A percentile compares a stretch with the other conserved stretches of the same genome.
Evolutionary conservation across 2,888 invertebrate species (phyloP).

Genomic region (Drosophila mimica): DNA sequence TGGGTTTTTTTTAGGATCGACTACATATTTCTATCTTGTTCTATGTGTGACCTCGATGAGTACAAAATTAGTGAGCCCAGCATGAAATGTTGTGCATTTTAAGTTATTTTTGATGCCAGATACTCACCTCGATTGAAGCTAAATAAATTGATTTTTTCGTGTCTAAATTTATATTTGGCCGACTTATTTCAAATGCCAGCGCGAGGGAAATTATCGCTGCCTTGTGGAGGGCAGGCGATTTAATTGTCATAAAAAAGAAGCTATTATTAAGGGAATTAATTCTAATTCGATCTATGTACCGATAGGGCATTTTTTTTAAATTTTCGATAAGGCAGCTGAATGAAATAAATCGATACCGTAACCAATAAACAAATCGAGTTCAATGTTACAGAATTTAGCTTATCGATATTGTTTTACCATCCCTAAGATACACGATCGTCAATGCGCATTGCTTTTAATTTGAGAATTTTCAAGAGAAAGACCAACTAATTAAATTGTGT

Average conservation of each 20-base stretch:
- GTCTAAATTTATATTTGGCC: constrained; percentile 56
- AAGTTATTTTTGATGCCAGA: constrained; percentile 52
- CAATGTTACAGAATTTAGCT: neutral
- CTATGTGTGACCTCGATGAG: constrained; percentile 59
- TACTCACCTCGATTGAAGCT: constrained; percentile 53
- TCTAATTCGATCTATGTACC: neutral
- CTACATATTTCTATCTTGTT: constrained; percentile 12
- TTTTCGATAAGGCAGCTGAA: neutral
- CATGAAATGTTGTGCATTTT: constrained; percentile 55
- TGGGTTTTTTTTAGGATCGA: constrained; percentile 11
- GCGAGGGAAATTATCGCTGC: constrained; percentile 8
- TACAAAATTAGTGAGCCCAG: constrained; percentile 66
- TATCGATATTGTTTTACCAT: constrained; percentile 25
- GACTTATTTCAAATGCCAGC: constrained; percentile 38
- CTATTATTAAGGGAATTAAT: neutral
- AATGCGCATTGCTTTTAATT: constrained; percentile 43
- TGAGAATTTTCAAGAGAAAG: constrained; percentile 7
- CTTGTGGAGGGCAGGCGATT: constrained; percentile 6
- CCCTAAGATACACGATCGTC: constrained; percentile 30
- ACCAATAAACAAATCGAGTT: constrained; percentile 14
- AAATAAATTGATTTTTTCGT: constrained; percentile 41
- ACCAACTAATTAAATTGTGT: neutral
- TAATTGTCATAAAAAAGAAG: neutral
- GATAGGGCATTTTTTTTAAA: neutral
- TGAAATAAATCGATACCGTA: neutral